Evolutionary conservation across 2,113 vertebrate species (phyloP), one percentile per base, ranked within the genome.

Genomic region (Psophia crepitans): DNA sequence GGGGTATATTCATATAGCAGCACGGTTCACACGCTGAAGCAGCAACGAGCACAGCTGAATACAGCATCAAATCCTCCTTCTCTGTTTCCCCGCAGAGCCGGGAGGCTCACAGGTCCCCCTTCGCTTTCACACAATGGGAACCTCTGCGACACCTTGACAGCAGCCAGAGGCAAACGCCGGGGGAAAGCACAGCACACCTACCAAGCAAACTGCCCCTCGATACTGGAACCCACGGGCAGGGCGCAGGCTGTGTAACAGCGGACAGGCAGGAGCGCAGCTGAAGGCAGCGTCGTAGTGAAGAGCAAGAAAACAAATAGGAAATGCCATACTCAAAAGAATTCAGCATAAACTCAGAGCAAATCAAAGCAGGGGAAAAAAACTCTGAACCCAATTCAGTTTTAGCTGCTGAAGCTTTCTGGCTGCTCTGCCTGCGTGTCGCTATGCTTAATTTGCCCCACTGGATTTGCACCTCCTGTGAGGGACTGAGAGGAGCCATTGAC

Each of bases 381-480:
- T 35, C 90, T 75, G 82, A 96, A 94, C 78, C 86, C 61, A 75
- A 73, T 94, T 90, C 82, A 77, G 91, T 89, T 84, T 84, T 91
- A 95, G 89, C 93, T 87, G 90, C 79, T 6, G 76, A 96, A 96
- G 76, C 85, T 74, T 95, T 66, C 79, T 94, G 89, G 82, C 73
- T 84, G n/a, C 70, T 89, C 70, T 27, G 84, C 79, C 90, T 75
- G 77, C 12, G 60, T 11, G 6, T 76, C 35, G 78, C 90, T 68
- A 32, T 68, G 92, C 90, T 93, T 97, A 64, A 96, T 96, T 87
- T 92, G 94, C 93, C 92, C 93, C 95, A n/a, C 92, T 95, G 94
- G 97, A 97, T 97, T 96, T 93, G 95, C 87, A 96, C 92, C 96
- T 97, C 96, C 95, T 92, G 90, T 64, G 93, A 97, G 92, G 82